These are phyloP conservation scores for Zoanthus sociatus DNA, from an alignment of 92 coral and sea anemone genomes.

Conservation along the genomic window DNA sequence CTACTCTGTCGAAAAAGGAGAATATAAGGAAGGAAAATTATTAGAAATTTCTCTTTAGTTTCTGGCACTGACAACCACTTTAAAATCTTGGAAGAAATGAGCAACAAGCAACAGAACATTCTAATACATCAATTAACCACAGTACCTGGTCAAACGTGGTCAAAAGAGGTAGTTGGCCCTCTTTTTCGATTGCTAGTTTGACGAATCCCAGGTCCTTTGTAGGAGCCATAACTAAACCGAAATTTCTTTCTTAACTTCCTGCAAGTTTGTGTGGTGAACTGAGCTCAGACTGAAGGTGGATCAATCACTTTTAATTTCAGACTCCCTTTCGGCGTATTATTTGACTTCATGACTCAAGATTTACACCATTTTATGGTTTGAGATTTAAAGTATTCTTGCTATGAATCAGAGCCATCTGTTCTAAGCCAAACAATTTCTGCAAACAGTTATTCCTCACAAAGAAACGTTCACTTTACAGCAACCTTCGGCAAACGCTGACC, in stretches of 20 bases:
- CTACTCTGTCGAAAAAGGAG: slow-evolving; percentile 63
- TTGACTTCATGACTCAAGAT: slow-evolving; percentile 14
- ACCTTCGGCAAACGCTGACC: slow-evolving; percentile 41
- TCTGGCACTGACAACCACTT: not conserved
- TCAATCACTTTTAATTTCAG: slow-evolving; percentile 9
- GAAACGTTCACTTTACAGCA: slow-evolving; percentile 13
- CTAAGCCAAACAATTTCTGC: not conserved
- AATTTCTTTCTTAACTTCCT: slow-evolving; percentile 23
- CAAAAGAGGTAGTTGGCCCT: slow-evolving; percentile 83
- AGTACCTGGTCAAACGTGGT: slow-evolving; percentile 85
- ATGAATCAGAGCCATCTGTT: slow-evolving; percentile 23
- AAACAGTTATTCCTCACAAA: not conserved
- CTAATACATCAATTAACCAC: not conserved
- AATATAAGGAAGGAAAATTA: not conserved
- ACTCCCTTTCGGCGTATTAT: not conserved
- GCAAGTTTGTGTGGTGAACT: not conserved
- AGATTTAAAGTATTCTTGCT: not conserved
- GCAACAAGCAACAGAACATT: slow-evolving; percentile 1
- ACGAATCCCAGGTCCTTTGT: slow-evolving; percentile 68
- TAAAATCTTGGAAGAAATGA: not conserved
- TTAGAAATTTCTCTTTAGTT: not conserved
- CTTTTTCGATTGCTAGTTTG: slow-evolving; percentile 82
- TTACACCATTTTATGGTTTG: not conserved
- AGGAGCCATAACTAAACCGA: slow-evolving; percentile 24
- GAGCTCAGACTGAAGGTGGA: not conserved